Conservation (phyloP, 2,888 invertebrate genomes). For the Rhagonycha lutea region DNA sequence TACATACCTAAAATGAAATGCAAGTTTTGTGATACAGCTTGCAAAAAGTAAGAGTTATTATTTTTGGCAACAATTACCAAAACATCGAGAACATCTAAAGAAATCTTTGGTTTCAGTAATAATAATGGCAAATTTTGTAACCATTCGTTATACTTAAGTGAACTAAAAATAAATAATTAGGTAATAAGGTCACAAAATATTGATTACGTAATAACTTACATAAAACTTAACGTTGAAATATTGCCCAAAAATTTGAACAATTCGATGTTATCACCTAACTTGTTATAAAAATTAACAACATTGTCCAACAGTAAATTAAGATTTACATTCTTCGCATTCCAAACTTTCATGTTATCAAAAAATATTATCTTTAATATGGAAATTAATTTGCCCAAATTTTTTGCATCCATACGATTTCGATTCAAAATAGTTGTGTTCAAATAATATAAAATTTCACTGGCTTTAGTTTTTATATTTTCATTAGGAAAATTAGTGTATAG, state of each 20-base stretch:
- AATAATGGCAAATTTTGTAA: background rate
- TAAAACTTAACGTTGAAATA: background rate
- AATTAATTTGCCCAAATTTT: slow-evolving; percentile 13
- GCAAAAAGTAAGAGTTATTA: background rate
- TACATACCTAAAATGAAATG: background rate
- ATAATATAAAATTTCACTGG: slow-evolving; percentile 56
- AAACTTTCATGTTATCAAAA: slow-evolving; percentile 33
- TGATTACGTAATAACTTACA: background rate
- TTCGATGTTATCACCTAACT: background rate
- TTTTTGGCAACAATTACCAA: background rate
- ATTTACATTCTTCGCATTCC: slow-evolving; percentile 21
- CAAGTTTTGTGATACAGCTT: background rate
- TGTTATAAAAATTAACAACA: background rate
- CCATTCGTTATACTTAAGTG: background rate
- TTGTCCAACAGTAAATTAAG: slow-evolving; percentile 5
- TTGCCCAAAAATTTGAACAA: slow-evolving; percentile 4
- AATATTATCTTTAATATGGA: background rate
- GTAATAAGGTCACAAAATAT: background rate
- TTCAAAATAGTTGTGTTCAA: slow-evolving; percentile 52
- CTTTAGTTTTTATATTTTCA: slow-evolving; percentile 52
- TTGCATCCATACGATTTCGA: slow-evolving; percentile 26
- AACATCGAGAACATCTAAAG: background rate
- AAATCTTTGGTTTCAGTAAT: background rate
- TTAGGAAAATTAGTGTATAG: slow-evolving; percentile 56
- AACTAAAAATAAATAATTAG: background rate